These are phyloP conservation scores for Caenorhabditis remanei DNA, from an alignment of 1,140 invertebrate genomes.

Conservation along the genomic window DNA sequence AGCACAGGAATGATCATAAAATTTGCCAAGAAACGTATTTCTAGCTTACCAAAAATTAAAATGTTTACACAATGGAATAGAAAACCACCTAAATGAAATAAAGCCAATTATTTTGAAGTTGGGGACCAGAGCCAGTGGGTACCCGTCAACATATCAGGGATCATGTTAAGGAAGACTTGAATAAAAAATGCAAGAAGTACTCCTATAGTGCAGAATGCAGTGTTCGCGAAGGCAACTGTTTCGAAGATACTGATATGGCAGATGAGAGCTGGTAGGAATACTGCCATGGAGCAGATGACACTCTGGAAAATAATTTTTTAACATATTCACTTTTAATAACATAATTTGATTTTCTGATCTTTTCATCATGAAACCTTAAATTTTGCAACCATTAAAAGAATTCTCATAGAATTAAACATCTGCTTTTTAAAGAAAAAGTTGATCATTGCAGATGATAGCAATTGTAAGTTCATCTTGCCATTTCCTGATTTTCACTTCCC, in stretches of 20 bases:
- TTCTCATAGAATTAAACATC: no score
- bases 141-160: slow-evolving; percentile 40
- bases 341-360: no score
- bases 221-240: slow-evolving; percentile 12
- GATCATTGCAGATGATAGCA: neutral
- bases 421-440: no score
- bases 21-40: no score
- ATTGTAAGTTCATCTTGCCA: neutral
- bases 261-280: slow-evolving; percentile 40
- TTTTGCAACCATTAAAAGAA: no score
- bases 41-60: no score
- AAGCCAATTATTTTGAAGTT: neutral
- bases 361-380: no score
- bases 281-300: neutral
- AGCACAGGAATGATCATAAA: no score
- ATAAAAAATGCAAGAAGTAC: neutral
- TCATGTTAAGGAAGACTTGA: slow-evolving; percentile 28
- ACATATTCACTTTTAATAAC: neutral
- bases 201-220: neutral
- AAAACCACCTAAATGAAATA: neutral
- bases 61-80: neutral
- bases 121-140: slow-evolving; percentile 39
- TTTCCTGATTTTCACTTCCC: neutral
- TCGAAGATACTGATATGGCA: slow-evolving; percentile 23
- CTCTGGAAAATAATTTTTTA: slow-evolving; percentile 47